Percentiles rank a stretch among this genome's conserved stretches.
These are phyloP conservation scores for Gari tellinella DNA, from an alignment of 2,888 invertebrate species.

Conservation along the genomic window DNA sequence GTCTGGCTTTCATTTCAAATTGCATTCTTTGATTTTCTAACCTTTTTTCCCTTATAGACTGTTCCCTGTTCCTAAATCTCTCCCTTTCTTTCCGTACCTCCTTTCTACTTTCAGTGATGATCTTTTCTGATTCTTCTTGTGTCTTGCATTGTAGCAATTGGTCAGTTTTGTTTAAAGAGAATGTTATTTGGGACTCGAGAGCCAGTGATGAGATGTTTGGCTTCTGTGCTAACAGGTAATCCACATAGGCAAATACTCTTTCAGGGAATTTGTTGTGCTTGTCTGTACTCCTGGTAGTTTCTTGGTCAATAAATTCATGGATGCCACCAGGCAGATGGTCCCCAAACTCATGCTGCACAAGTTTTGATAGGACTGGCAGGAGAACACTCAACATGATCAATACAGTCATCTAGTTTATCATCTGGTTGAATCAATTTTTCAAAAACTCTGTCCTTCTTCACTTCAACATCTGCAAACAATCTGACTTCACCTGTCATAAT, in stretches of 20 bases:
- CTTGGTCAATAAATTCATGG: not conserved
- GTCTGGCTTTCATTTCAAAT: not conserved
- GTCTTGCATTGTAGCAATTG: not conserved
- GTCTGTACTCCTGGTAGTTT: not conserved
- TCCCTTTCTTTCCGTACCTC: no score
- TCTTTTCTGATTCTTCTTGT: no score
- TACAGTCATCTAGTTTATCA: slow-evolving; percentile 30
- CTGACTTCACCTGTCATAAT: no score
- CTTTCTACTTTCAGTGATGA: no score
- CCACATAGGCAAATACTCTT: not conserved
- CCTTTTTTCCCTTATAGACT: no score
- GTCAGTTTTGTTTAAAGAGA: slow-evolving; percentile 7
- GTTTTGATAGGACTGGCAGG: slow-evolving; percentile 22
- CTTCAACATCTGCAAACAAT: no score
- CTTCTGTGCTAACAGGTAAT: no score
- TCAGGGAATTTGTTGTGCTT: slow-evolving; percentile 29
- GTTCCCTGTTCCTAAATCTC: no score
- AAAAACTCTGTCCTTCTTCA: slow-evolving; percentile 26
- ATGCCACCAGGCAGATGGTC: slow-evolving; percentile 32
- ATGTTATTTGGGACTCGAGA: no score
- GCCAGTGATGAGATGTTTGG: no score
- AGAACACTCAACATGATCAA: slow-evolving; percentile 20
- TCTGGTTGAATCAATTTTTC: slow-evolving; percentile 8
- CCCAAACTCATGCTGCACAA: slow-evolving; percentile 12
- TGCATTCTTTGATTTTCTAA: no score